Conservation (phyloP, 2,797 vertebrate species). For the Sebastes variabilis region DNA sequence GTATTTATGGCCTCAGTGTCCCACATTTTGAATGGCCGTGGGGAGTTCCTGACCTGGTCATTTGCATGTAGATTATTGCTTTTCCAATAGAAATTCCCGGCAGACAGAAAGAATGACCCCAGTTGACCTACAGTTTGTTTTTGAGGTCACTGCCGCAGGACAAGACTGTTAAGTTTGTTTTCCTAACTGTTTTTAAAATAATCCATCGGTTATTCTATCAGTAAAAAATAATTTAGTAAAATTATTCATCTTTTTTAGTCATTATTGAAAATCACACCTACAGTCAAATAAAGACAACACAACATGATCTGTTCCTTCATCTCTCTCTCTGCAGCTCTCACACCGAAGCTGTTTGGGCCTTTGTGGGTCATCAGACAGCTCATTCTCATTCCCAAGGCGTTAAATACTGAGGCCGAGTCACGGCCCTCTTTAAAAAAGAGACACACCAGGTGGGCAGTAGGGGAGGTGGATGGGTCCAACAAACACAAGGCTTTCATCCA, state of each 20-base stretch:
- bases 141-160: constrained; percentile 16
- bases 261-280: background rate
- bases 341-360: background rate
- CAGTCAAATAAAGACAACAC: background rate
- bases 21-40: constrained; percentile 36
- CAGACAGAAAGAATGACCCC: constrained; percentile 18
- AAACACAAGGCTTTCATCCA: too few species aligned
- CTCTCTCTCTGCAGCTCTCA: background rate
- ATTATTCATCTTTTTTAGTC: background rate
- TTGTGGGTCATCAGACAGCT: background rate
- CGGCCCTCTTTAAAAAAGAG: too few species aligned
- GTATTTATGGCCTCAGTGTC: constrained; percentile 69
- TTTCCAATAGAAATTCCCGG: constrained; percentile 42
- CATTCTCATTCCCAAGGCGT: too few species aligned
- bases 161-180: background rate
- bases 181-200: background rate
- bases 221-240: background rate
- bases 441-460: too few species aligned
- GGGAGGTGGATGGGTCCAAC: too few species aligned
- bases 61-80: constrained; percentile 37
- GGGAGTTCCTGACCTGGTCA: constrained; percentile 66
- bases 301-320: background rate
- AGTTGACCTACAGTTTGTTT: constrained; percentile 33
- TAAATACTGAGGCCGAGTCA: too few species aligned
- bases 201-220: background rate